Conservation (phyloP, 2,888 invertebrate genomes). For the Venustoraphidia nigricollis region DNA sequence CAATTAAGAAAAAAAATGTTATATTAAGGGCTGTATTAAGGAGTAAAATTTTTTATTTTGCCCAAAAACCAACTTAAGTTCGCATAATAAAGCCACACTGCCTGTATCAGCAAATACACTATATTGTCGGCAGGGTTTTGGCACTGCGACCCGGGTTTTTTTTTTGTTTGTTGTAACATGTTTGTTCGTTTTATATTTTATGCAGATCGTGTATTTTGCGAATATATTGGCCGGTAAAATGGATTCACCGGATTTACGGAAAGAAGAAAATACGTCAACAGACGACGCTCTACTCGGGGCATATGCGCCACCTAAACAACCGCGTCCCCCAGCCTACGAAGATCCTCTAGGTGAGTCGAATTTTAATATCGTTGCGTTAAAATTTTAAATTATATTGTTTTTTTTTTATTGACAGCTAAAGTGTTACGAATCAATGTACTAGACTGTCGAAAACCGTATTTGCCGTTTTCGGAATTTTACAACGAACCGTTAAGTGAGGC, state of each 20-base stretch:
- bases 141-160: too few species aligned
- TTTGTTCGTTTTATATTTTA: constrained; percentile 3
- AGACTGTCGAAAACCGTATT: constrained; percentile 68
- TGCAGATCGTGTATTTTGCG: constrained; percentile 70
- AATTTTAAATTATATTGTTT: too few species aligned
- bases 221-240: constrained; percentile 71
- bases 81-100: too few species aligned
- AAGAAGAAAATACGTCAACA: constrained; percentile 34
- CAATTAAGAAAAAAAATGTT: too few species aligned
- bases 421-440: constrained; percentile 61
- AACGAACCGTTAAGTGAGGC: constrained; percentile 86
- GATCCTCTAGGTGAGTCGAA: constrained; percentile 39
- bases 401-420: constrained; percentile 28
- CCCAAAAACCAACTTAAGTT: too few species aligned
- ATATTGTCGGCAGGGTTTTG: too few species aligned
- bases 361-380: constrained; percentile 10
- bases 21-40: too few species aligned
- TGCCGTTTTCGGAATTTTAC: constrained; percentile 83
- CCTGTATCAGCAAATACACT: background rate
- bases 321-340: constrained; percentile 30
- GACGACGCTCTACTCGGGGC: constrained; percentile 35
- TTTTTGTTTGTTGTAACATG: too few species aligned
- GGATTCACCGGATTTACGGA: constrained; percentile 46
- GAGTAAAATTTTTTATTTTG: too few species aligned
- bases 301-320: constrained; percentile 26